Evolutionary conservation across 2,797 vertebrate species (phyloP), one percentile per base, ranked within the genome.

Genomic region (Coranthus polyacanthus): DNA sequence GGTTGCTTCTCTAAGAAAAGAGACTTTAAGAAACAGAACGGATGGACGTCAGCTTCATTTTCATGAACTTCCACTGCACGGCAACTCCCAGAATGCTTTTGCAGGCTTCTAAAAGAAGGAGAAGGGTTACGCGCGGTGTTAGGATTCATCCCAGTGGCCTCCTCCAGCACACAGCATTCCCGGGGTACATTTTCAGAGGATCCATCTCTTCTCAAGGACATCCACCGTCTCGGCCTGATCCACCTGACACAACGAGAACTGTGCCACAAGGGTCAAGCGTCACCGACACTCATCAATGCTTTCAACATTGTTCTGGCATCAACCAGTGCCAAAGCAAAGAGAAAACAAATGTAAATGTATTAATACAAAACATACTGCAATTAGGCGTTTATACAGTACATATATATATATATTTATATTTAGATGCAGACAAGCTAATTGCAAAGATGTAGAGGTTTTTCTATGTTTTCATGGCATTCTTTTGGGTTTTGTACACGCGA

Each of bases 401-500:
- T 55, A 55, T 56, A 26, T 26, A 26, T 92, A 87, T 92, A 89
- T 92, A 91, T 93, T 92, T 93, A 92, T 90, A 91, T 89, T 87
- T 91, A 90, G 83, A 89, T 85, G 77, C 80, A 86, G 80, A 91
- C 79, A 79, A 89, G 87, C 83, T 88, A 85, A 87, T 85, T 84
- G 87, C 88, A 86, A 87, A 89, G 73, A 77, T 79, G 67, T 83
- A 55, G 75, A 85, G 78, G 29, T 78, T 85, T 75, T 88, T 84
- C 81, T 81, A 83, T 75, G 76, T 90, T 84, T 85, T 71, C 73
- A 68, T 72, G 59, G 61, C 75, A 80, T 82, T 77, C 37, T 21
- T 26, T 83, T 78, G 69, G 75, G 66, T 83, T 90, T 89, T 91
- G 80, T 89, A 85, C 77, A 83, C 65, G 22, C 75, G 12, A 79